Base-by-base conservation (phyloP, 2,888 invertebrate genomes). In the Thymelicus lineola region DNA sequence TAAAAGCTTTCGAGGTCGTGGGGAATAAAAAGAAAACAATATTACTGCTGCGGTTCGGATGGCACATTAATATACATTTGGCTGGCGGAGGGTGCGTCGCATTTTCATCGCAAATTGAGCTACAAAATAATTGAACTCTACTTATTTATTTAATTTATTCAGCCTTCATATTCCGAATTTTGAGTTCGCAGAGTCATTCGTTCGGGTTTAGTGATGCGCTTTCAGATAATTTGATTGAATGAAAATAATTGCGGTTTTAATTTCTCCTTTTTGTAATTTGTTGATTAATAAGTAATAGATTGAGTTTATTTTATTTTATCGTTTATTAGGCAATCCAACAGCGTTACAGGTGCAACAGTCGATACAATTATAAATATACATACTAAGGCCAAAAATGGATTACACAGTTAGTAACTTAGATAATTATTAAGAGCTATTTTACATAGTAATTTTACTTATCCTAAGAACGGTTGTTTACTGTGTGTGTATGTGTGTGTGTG, bases 1-100 rank as follows among this genome's bases (percentile, higher is more conserved):
- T 87, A 86, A 89, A 89, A 90, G 89, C 88, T 85, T 87, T 83
- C 78, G 86, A 86, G 86, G 86, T 84, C 84, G 82, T 76, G 75
- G 76, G 80, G 75, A 80, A 86, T 89, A 91, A 91, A 92, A 91
- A 90, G 86, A 85, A 88, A 88, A 91, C 88, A 87, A 88, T 90
- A 91, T 90, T 88, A 89, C 86, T 83, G 80, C 81, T 84, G 86
- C 78, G 87, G 86, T 88, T 84, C 78, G 86, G 86, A 84, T 80
- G 84, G 82, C 86, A 87, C 90, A 91, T 91, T 91, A 91, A 91
- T 93, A 91, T 87, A 91, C 87, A 92, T 93, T 93, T 91, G 86
- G 88, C 77, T 74, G 79, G 79, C 80, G 75, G 74, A 73, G 79
- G 80, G 78, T 78, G 83, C 83, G 83, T 81, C 83, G 80, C 80